Evolutionary conservation across 2,888 invertebrate genomes (phyloP).

Genomic region (Epirrhoe alternata): DNA sequence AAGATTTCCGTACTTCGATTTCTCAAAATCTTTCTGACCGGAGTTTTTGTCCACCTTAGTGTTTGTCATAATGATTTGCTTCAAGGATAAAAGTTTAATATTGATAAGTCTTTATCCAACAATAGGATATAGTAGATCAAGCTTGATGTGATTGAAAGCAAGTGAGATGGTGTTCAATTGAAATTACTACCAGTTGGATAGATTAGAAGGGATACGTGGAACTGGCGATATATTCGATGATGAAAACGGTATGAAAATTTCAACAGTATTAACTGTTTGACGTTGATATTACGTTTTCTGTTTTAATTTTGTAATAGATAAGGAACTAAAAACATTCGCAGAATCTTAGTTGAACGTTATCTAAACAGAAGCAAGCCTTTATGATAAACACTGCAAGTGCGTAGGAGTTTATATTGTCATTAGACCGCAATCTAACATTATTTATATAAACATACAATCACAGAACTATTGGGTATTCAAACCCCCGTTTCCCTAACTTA

Average conservation of each 20-base stretch:
- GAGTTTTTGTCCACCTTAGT: neutral
- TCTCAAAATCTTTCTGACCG: neutral
- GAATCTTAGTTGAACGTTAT: conserved; percentile 9
- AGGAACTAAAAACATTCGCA: conserved; percentile 15
- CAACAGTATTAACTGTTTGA: conserved; percentile 14
- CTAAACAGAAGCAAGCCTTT: conserved; percentile 6
- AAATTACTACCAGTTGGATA: too few relatives aligned
- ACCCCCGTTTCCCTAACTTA: conserved; percentile 6
- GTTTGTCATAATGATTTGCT: neutral
- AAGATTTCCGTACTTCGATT: neutral
- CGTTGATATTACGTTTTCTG: conserved; percentile 10
- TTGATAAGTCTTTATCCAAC: too few relatives aligned
- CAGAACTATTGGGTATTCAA: conserved; percentile 17
- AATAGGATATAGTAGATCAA: neutral
- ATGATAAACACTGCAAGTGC: conserved; percentile 8
- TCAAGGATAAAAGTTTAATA: neutral
- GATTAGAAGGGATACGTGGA: too few relatives aligned
- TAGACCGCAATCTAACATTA: conserved; percentile 15
- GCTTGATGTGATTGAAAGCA: neutral
- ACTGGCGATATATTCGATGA: conserved; percentile 10
- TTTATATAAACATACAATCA: conserved; percentile 26
- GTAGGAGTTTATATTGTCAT: conserved; percentile 12
- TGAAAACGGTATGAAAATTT: conserved; percentile 15
- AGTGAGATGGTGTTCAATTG: neutral
- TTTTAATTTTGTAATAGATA: conserved; percentile 21